Evolutionary conservation across 2,888 invertebrate species (phyloP).

Genomic region (Ypsolopha scabrella): DNA sequence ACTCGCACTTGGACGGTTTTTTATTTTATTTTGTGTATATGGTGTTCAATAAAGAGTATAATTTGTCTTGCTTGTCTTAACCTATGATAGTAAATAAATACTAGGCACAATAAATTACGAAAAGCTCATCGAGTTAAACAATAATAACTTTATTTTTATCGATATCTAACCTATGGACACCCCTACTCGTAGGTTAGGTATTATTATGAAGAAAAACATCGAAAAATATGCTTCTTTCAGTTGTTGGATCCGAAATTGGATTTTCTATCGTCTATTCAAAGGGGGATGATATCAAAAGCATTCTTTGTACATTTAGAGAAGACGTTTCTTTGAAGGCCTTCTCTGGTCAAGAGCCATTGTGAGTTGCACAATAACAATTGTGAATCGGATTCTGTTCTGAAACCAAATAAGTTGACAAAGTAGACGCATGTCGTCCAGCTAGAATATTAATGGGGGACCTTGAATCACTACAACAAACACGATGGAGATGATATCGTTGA

Average conservation of each 20-base stretch:
- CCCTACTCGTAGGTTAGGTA: too few species aligned
- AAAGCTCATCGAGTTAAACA: too few species aligned
- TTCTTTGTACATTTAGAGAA: constrained; percentile 1
- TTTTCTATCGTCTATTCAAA: constrained; percentile 2
- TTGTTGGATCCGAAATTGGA: not conserved
- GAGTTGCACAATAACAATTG: constrained; percentile 46
- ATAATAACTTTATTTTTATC: too few species aligned
- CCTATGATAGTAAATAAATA: too few species aligned
- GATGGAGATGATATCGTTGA: not conserved
- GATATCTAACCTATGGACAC: too few species aligned
- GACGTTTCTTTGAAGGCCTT: not conserved
- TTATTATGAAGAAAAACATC: not conserved
- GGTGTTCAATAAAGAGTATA: too few species aligned
- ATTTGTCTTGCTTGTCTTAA: too few species aligned
- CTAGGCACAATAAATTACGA: too few species aligned
- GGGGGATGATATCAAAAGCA: not conserved
- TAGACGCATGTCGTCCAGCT: constrained; percentile 22
- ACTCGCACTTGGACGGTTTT: too few species aligned
- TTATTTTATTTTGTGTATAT: too few species aligned
- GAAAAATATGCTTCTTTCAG: not conserved
- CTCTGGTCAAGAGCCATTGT: constrained; percentile 23
- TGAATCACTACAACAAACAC: constrained; percentile 11
- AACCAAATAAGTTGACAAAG: constrained; percentile 49
- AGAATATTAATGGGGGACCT: constrained; percentile 40
- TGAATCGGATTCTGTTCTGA: constrained; percentile 44